Evolutionary conservation across 2,113 vertebrate species (phyloP).

Genomic region (Anguilla rostrata): DNA sequence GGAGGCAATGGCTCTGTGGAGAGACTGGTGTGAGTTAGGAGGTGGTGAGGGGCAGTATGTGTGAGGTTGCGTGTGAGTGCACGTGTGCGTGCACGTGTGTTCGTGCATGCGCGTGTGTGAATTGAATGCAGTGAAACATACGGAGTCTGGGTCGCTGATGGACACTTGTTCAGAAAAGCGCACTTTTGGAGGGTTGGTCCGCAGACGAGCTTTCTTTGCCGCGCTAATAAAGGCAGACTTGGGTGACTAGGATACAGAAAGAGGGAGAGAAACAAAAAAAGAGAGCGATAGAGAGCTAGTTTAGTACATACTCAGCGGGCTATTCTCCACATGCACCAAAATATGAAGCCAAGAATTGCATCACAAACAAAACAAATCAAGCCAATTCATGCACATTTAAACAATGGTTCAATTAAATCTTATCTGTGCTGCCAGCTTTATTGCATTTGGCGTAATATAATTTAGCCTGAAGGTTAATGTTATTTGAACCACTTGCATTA

Average conservation of each 20-base stretch:
- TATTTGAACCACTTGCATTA: slow-evolving; percentile 29
- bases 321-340: slow-evolving; percentile 12
- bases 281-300: slow-evolving; percentile 33
- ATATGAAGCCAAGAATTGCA: not conserved
- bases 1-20: slow-evolving; percentile 3
- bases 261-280: slow-evolving; percentile 41
- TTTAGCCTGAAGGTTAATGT: slow-evolving; percentile 35
- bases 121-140: slow-evolving; percentile 70
- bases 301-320: slow-evolving; percentile 21
- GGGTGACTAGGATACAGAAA: slow-evolving; percentile 81
- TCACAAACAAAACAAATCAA: slow-evolving; percentile 11
- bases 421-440: slow-evolving; percentile 18
- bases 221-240: slow-evolving; percentile 98
- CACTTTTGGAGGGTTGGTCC: slow-evolving; percentile 91
- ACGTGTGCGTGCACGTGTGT: slow-evolving; percentile 5
- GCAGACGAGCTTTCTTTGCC: slow-evolving; percentile 92
- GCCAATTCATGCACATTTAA: slow-evolving; percentile 17
- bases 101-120: slow-evolving; percentile 13
- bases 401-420: not conserved
- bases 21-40: not conserved
- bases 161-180: slow-evolving; percentile 97
- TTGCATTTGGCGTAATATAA: slow-evolving; percentile 3
- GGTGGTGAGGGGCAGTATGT: too few species aligned
- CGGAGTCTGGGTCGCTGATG: slow-evolving; percentile 88
- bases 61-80: not conserved